Percentiles rank a stretch among this genome's conserved stretches.
Conservation (phyloP, 2,113 vertebrate genomes). For the Catharus minimus region DNA sequence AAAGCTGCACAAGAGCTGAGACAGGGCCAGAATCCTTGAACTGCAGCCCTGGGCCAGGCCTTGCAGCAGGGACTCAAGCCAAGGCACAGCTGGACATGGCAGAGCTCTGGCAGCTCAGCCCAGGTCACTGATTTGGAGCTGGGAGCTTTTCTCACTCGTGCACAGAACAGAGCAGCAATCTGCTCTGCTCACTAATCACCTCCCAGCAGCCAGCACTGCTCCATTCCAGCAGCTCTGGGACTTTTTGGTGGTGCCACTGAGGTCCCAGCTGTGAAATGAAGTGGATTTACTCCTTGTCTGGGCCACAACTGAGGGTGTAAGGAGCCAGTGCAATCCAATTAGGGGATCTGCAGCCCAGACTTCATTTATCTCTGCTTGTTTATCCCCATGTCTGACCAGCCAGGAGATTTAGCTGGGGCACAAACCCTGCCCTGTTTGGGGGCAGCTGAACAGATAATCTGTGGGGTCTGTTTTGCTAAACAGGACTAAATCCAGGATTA, state of each 20-base stretch:
- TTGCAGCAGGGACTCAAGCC: background rate
- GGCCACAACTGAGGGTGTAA: conserved; percentile 20
- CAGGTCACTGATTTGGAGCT: background rate
- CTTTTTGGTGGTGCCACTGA: background rate
- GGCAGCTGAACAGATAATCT: conserved; percentile 31
- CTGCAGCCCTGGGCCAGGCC: background rate
- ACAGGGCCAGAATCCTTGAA: background rate
- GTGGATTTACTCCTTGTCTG: conserved; percentile 47
- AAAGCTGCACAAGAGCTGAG: background rate
- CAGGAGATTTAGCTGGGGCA: conserved; percentile 30
- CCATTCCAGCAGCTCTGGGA: background rate
- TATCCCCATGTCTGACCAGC: conserved; percentile 46
- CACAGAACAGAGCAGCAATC: background rate
- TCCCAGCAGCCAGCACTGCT: background rate
- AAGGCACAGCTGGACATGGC: background rate
- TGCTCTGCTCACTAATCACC: background rate
- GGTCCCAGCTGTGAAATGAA: conserved; percentile 3
- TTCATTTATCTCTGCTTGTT: conserved; percentile 38
- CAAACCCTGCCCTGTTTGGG: conserved; percentile 1
- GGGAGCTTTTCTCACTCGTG: background rate
- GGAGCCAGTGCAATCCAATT: conserved; percentile 62
- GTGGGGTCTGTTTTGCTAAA: conserved; percentile 40
- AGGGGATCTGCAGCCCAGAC: conserved; percentile 48
- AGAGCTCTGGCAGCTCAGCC: background rate
- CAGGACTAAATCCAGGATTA: conserved; percentile 40